phyloP scores from a whole-genome alignment of 2,797 vertebrate species.

The Taeniopygia guttata region DNA sequence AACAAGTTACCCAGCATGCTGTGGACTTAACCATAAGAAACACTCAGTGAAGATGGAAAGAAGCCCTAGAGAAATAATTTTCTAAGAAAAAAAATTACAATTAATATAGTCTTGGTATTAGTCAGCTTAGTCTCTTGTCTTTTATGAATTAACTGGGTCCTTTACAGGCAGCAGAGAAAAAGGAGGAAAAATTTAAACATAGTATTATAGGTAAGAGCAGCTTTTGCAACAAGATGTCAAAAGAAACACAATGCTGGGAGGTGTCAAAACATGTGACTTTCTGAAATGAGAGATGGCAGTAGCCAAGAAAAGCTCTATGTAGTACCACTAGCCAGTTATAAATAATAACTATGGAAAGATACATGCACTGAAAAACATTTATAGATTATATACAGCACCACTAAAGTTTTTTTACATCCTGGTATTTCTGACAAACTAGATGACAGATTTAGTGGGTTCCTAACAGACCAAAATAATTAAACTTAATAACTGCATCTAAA shows the following conservation, averaged over 20 bases:
- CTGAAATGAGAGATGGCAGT: not conserved
- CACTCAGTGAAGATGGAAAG: not conserved
- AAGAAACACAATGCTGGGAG: not conserved
- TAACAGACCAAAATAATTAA: not conserved
- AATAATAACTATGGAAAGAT: not conserved
- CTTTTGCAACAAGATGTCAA: conserved; percentile 10
- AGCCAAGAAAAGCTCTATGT: not conserved
- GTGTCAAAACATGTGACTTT: not conserved
- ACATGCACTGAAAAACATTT: not conserved
- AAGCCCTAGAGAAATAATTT: not conserved
- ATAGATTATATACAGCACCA: not conserved
- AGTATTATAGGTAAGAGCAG: not conserved
- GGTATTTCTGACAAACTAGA: not conserved
- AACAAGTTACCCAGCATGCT: not conserved
- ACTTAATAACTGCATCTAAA: not conserved
- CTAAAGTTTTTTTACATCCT: not conserved
- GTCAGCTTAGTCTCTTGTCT: not conserved
- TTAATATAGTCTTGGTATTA: not conserved
- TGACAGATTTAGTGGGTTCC: not conserved
- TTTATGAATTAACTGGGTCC: not conserved
- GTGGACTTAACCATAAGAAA: not conserved
- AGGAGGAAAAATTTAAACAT: not conserved
- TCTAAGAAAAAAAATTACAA: not conserved
- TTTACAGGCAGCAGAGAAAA: not conserved
- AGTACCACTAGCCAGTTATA: not conserved